A percentile compares a stretch with the other conserved stretches of the same genome.
These are phyloP conservation scores for Halichoeres trimaculatus DNA, from an alignment of 2,113 vertebrate species.

Conservation along the genomic window DNA sequence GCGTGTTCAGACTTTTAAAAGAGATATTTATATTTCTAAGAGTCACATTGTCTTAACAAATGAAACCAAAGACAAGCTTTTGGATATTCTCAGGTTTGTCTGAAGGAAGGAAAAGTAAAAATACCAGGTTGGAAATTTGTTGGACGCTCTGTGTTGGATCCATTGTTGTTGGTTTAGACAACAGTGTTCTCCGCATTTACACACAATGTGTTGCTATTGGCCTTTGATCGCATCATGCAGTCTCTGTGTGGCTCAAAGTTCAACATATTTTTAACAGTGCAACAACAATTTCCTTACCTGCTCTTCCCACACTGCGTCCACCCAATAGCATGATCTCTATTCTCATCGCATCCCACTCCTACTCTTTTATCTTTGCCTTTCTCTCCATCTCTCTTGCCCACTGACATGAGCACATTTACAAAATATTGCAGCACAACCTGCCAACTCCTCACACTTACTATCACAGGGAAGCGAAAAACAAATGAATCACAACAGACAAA, in stretches of 20 bases:
- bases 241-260: slow-evolving; percentile 24
- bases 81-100: no score
- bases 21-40: not conserved
- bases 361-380: slow-evolving; percentile 53
- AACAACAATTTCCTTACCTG: slow-evolving; percentile 62
- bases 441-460: slow-evolving; percentile 64
- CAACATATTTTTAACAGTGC: slow-evolving; percentile 50
- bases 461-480: slow-evolving; percentile 40
- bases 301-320: slow-evolving; percentile 65
- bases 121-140: not conserved
- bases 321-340: slow-evolving; percentile 53
- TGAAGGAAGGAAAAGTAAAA: not conserved
- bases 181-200: not conserved
- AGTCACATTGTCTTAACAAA: not conserved
- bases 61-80: no score
- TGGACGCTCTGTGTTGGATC: not conserved
- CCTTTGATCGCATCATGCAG: slow-evolving; percentile 21
- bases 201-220: not conserved
- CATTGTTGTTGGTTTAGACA: no score
- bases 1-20: not conserved
- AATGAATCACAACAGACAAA: slow-evolving; percentile 70
- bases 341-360: slow-evolving; percentile 54
- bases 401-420: slow-evolving; percentile 57
- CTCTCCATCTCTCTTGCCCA: slow-evolving; percentile 46
- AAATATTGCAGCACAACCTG: slow-evolving; percentile 65